Percentiles rank a stretch among this genome's conserved stretches.
phyloP scores from a whole-genome alignment of 2,113 vertebrate genomes.

The Melospiza georgiana region DNA sequence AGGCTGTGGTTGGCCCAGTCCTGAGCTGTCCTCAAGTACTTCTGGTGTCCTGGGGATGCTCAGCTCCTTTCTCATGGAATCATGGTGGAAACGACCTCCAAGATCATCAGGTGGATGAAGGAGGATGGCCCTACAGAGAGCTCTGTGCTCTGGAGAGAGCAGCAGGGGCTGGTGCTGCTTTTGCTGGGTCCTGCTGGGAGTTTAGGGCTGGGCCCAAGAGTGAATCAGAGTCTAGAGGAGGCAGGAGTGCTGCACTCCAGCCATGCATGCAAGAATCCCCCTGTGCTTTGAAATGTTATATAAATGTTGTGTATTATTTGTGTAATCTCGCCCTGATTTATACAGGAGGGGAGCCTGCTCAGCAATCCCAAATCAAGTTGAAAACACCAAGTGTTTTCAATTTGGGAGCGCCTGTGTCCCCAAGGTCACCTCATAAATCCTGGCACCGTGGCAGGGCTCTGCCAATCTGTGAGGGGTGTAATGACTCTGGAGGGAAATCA shows the following conservation, averaged over 20 bases:
- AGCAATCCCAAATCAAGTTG: conserved; percentile 6
- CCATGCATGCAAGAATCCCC: background rate
- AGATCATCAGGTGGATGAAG: background rate
- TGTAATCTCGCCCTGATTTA: conserved; percentile 60
- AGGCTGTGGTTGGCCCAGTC: rapidly evolving
- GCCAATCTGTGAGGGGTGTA: conserved; percentile 45
- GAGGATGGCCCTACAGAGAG: background rate
- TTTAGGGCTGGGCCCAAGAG: background rate
- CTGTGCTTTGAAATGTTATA: background rate
- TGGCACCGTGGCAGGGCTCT: conserved; percentile 17
- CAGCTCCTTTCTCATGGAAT: background rate
- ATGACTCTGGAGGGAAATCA: conserved; percentile 74
- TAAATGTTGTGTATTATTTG: conserved; percentile 28
- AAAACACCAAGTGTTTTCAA: conserved; percentile 24
- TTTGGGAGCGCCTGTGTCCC: conserved; percentile 34
- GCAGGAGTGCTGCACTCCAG: background rate
- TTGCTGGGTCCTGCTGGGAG: background rate
- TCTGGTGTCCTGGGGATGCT: too few species aligned
- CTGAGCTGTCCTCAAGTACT: too few species aligned
- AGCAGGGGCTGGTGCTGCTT: background rate
- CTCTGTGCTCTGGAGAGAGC: background rate
- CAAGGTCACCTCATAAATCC: conserved; percentile 70
- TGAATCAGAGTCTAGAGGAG: background rate
- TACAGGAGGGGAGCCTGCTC: background rate
- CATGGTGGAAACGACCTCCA: background rate